phyloP scores from a whole-genome alignment of 1,140 invertebrate species.

The Drosophila simulans region DNA sequence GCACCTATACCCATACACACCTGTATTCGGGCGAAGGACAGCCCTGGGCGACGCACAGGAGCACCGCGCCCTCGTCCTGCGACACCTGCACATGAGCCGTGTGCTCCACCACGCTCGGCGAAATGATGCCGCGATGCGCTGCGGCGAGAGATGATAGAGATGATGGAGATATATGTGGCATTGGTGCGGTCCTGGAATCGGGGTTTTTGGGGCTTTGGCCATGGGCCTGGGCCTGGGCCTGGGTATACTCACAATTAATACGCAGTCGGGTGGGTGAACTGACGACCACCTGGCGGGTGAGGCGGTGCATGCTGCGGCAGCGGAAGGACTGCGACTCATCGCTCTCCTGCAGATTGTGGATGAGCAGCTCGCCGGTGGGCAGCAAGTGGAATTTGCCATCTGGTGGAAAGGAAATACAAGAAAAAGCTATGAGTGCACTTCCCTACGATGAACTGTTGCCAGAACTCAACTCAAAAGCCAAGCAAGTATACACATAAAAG shows the following conservation, averaged over 20 bases:
- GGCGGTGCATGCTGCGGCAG: conserved; percentile 91
- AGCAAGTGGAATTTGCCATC: conserved; percentile 92
- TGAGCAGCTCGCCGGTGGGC: conserved; percentile 91
- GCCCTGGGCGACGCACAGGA: conserved; percentile 90
- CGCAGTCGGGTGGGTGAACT: conserved; percentile 90
- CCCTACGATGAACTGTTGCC: neutral
- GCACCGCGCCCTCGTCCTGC: conserved; percentile 90
- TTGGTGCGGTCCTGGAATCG: conserved; percentile 36
- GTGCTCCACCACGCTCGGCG: conserved; percentile 89
- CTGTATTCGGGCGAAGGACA: conserved; percentile 91
- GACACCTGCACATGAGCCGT: conserved; percentile 88
- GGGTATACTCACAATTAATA: conserved; percentile 88
- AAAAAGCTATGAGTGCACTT: conserved; percentile 4
- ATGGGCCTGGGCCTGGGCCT: neutral
- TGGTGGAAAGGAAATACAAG: conserved; percentile 81
- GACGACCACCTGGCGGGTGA: conserved; percentile 90
- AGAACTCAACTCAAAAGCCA: neutral
- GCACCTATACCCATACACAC: conserved; percentile 83
- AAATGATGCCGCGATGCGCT: conserved; percentile 89
- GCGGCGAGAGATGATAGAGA: conserved; percentile 55
- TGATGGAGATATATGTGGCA: conserved; percentile 55
- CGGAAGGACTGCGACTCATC: conserved; percentile 91
- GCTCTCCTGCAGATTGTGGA: conserved; percentile 90
- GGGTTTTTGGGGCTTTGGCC: conserved; percentile 10
- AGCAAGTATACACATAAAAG: neutral